Evolutionary conservation across 1,140 invertebrate species (phyloP), one percentile per base, ranked within the genome.

Genomic region (Tribolium castaneum): DNA sequence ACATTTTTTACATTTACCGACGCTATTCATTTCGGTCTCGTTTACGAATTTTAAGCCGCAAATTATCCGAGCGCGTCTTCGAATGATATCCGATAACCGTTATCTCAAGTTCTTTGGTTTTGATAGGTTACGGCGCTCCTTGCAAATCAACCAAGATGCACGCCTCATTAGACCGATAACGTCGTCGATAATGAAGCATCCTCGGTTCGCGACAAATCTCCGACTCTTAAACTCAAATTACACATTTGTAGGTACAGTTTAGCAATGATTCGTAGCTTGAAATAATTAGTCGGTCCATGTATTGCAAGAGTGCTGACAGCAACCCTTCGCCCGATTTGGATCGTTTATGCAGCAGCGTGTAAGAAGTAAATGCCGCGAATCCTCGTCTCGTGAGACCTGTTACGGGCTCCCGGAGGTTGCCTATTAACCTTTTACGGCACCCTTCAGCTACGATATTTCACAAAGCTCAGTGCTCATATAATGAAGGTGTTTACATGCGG

Each of bases 401-500:
- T 75, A 76, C 66, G 72, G 73, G 76, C 59, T 78, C 76, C 74
- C 79, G 70, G 22, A 78, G 76, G 79, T 56, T 56, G 76, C 79
- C 79, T 75, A 80, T 80, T 80, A 78, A 80, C 79, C 79, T 80
- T 80, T 78, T 80, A 78, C 79, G 56, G 70, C 52, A 70, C 76
- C 79, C 76, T 78, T 76, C 73, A 66, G 54, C 76, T 75, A 73
- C 76, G 62, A 78, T 78, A 80, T 80, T 78, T 78, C 70, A 78
- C 79, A 78, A 80, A 80, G 76, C 76, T 75, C 76, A 80, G 74
- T 75, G 74, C 70, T 72, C 66, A 75, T 59, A 80, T 80, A 80
- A 80, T 80, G 79, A 80, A 80, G 79, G 79, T 80, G 79, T 80
- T 80, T 80, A 80, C 79, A 80, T 80, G 79, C 79, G 77, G 76